Base-by-base conservation (phyloP, 1,140 invertebrate genomes). In the Copidosoma floridanum region DNA sequence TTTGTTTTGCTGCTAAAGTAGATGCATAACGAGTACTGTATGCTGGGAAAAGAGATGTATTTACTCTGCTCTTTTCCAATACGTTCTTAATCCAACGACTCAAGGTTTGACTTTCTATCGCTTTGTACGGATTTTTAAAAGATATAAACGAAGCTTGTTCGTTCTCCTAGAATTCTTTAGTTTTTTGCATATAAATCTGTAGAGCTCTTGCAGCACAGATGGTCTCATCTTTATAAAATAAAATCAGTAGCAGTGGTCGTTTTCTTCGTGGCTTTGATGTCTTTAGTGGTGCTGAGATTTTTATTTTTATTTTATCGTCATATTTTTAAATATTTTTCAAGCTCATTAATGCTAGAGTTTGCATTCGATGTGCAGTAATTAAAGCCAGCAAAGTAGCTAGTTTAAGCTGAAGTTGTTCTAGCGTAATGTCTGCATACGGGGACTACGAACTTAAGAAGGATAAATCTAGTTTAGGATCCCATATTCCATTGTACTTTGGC, bases 401-500 rank as follows among this genome's bases (percentile, higher is more conserved):
- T n/a, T n/a, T n/a, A n/a, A n/a, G n/a, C n/a, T n/a, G n/a, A n/a
- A n/a, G n/a, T n/a, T n/a, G n/a, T n/a, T n/a, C n/a, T n/a, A n/a
- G n/a, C n/a, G n/a, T n/a, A n/a, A n/a, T n/a, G n/a, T n/a, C n/a
- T n/a, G n/a, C n/a, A n/a, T n/a, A n/a, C n/a, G n/a, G n/a, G n/a
- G n/a, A n/a, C n/a, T n/a, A n/a, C n/a, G n/a, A n/a, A n/a, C n/a
- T n/a, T n/a, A n/a, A n/a, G n/a, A n/a, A n/a, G n/a, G n/a, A n/a
- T n/a, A n/a, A n/a, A n/a, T n/a, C n/a, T n/a, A n/a, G n/a, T 35
- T 32, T 46, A 7, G 56, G 62, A 12, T 60, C 26, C 57, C 69
- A 71, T 7, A 59, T 66, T 23, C 21, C 37, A 21, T 44, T 27
- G 48, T 71, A 71, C 41, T 62, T 69, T 10, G 68, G 68, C 24